Base-by-base conservation (phyloP, 2,113 vertebrate species). In the Drymodes brunneopygia region DNA sequence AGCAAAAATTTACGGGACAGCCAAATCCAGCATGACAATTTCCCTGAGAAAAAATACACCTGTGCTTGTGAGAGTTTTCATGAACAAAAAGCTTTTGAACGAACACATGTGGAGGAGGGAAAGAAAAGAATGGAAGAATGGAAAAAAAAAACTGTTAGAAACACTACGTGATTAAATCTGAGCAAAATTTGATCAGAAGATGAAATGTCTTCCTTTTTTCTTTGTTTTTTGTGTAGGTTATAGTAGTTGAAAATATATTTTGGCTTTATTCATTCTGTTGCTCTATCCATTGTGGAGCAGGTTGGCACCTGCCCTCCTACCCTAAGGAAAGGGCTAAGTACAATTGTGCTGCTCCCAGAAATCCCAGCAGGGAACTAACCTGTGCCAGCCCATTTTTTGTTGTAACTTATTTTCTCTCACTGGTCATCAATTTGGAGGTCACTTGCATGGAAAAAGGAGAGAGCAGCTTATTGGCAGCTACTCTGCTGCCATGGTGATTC, bases 401-500 rank as follows among this genome's bases (percentile, higher is more conserved):
- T 94, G 60, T 71, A 94, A 86, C 74, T 86, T 95, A 78, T 92
- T 96, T 96, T 92, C 88, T 67, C 87, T 86, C 85, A 45, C 92
- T 86, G 90, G 81, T 93, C 92, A 91, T 74, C 87, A 94, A 93
- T 94, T 95, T 94, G 79, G 79, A 95, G 75, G 48, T 67, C 56
- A 88, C 85, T 93, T 88, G 75, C 47, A 64, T 36, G 60, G 79
- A 90, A 86, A 94, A 88, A 86, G 38, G 44, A 91, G 24, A 71
- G 28, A 83, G 47, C 24, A 71, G 75, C 40, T 82, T 85, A 70
- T 65, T 92, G 78, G 85, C 87, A 95, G 51, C 29, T 6, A 2
- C 71, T 94, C 56, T 81, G 79, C 90, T 94, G 56, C 79, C 79
- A 90, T 88, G 73, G 82, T 95, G 92, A 93, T 71, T 93, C 44